phyloP scores from a whole-genome alignment of 2,797 vertebrate species.

The Myripristis jacobus region DNA sequence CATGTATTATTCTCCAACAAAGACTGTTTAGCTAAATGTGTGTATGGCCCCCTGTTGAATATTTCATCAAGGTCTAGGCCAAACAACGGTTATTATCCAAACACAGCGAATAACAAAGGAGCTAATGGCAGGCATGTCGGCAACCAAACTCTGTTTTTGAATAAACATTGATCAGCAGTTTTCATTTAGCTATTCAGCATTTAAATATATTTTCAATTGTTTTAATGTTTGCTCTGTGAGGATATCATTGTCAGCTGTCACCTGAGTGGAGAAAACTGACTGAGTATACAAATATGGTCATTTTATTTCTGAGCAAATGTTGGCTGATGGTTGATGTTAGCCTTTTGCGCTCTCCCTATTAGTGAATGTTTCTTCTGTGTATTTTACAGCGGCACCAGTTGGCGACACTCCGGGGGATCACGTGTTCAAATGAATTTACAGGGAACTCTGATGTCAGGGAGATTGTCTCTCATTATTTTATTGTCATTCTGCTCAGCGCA shows the following conservation, averaged over 20 bases:
- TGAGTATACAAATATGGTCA: constrained; percentile 51
- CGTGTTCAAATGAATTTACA: constrained; percentile 72
- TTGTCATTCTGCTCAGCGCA: constrained; percentile 69
- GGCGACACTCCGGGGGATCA: constrained; percentile 66
- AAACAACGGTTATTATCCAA: constrained; percentile 58
- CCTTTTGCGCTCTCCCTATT: constrained; percentile 61
- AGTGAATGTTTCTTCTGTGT: constrained; percentile 49
- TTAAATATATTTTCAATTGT: constrained; percentile 46
- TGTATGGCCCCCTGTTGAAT: constrained; percentile 48
- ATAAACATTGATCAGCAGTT: constrained; percentile 48
- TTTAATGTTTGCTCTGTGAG: constrained; percentile 41
- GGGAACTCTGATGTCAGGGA: constrained; percentile 60
- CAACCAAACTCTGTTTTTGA: constrained; percentile 33
- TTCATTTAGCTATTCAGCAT: constrained; percentile 44
- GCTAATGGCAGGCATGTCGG: constrained; percentile 57
- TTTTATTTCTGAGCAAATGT: constrained; percentile 66
- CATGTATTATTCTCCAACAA: constrained; percentile 31
- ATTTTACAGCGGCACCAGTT: constrained; percentile 63
- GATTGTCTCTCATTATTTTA: constrained; percentile 71
- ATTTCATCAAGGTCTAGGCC: constrained; percentile 69
- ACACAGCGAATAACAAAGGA: constrained; percentile 44
- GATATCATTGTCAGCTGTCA: constrained; percentile 60
- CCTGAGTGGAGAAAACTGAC: constrained; percentile 42
- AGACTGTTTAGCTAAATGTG: constrained; percentile 11
- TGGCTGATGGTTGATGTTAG: constrained; percentile 60